These are phyloP conservation scores for Scaptodrosophila latifasciaeformis DNA, from an alignment of 2,888 invertebrate genomes.

Conservation along the genomic window DNA sequence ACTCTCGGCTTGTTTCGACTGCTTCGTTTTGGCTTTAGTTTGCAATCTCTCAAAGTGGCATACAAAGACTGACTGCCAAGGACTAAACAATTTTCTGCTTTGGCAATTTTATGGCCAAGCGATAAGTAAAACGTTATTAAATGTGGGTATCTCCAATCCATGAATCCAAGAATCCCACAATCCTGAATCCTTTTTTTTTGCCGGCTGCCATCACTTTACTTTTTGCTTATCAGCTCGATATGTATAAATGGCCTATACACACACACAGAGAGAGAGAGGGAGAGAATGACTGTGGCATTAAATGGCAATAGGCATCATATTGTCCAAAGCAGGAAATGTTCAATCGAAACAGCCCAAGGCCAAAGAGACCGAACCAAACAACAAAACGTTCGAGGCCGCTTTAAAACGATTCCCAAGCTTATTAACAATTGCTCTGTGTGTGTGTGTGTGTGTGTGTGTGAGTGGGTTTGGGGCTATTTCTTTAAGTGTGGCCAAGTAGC, in stretches of 20 bases:
- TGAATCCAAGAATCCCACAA: conserved; percentile 2
- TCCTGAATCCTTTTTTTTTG: no score
- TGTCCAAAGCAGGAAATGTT: conserved; percentile 37
- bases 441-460: neutral
- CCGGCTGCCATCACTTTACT: neutral
- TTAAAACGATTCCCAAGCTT: conserved; percentile 47
- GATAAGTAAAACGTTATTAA: conserved; percentile 72
- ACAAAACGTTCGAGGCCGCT: conserved; percentile 24
- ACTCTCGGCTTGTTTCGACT: no score
- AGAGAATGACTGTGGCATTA: conserved; percentile 31
- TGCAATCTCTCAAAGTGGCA: conserved; percentile 70
- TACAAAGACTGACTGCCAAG: conserved; percentile 39
- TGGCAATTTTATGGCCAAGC: conserved; percentile 71
- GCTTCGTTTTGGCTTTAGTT: no score
- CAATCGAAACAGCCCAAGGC: no score
- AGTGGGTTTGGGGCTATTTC: conserved; percentile 7
- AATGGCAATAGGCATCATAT: conserved; percentile 56
- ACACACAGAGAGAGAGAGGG: neutral
- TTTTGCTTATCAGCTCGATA: neutral
- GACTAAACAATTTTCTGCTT: conserved; percentile 72
- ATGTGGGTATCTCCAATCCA: conserved; percentile 31
- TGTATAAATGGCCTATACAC: neutral
- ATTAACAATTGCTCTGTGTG: conserved; percentile 41
- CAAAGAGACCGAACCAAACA: no score
- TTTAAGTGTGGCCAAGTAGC: conserved; percentile 38